Base-by-base conservation (phyloP, 2,888 invertebrate genomes). In the Agrochola macilenta region DNA sequence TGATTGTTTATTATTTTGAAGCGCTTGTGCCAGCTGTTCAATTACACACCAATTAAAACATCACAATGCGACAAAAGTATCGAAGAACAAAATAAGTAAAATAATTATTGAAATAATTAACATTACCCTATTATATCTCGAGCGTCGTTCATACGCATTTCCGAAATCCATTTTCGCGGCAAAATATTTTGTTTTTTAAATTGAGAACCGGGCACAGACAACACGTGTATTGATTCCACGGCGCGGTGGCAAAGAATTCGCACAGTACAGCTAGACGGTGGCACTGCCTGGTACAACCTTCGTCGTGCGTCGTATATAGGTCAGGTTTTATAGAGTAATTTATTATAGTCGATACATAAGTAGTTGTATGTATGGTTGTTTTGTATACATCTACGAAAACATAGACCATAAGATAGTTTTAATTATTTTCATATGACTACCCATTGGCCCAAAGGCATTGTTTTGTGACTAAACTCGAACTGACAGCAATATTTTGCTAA, bases 51-150 rank as follows among this genome's bases (percentile, higher is more conserved):
- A 43, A 30, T 43, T 70, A 26, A 78, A 58, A 64, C 46, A 35
- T 64, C 60, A 76, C 82, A 23, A 35, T 79, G 83, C 60, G 65
- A 30, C 65, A 65, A 30, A 69, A 63, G 20, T 63, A 54, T 43
- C 39, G 17, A 12, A 26, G 5, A 57, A 9, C 49, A 26, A 7
- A 26, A 23, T 12, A 23, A 17, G 2, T 17, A 26, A 7, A 63
- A 54, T 30, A 23, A 72, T n/a, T 58, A 54, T 39, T 74, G 8
- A 69, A 73, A 74, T n/a, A 61, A 54, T 46, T 26, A 61, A 73
- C 68, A 61, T 86, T 95, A 97, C 97, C 95, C 97, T 94, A 89
- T 97, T 97, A 89, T 97, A 97, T 92, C 97, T 94, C 78, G 97
- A 97, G 75, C 97, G 93, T 88, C 97, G 94, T 90, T 97, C 97